A percentile compares a stretch with the other conserved stretches of the same genome.
phyloP scores from a whole-genome alignment of 2,888 invertebrate species.

The Brachylomia viminalis region DNA sequence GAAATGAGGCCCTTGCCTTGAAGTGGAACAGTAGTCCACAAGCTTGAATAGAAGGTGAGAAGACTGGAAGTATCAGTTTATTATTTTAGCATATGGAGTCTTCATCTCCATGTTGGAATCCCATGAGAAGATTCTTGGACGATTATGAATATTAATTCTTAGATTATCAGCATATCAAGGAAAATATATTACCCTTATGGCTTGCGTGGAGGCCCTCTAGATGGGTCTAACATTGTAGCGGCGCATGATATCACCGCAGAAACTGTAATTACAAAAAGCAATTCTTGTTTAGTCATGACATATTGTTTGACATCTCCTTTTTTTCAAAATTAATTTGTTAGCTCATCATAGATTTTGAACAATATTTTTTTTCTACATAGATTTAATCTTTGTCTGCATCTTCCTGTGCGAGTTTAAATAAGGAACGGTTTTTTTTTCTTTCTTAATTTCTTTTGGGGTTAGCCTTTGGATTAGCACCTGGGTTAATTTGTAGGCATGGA shows the following conservation, averaged over 20 bases:
- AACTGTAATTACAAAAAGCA: constrained; percentile 74
- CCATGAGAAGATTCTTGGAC: not conserved
- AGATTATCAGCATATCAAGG: not conserved
- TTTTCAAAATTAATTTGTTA: constrained; percentile 3
- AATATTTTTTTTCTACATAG: not conserved
- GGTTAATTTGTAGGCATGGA: not conserved
- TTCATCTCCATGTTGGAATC: not conserved
- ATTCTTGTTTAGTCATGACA: constrained; percentile 79
- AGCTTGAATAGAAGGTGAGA: not conserved
- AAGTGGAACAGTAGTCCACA: not conserved
- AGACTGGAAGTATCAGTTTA: not conserved
- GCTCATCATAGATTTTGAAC: not conserved
- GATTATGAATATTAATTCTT: not conserved
- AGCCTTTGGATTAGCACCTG: not conserved
- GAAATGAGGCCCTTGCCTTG: not conserved
- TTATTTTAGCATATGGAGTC: not conserved
- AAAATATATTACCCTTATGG: constrained; percentile 70
- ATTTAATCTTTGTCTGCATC: too few species aligned
- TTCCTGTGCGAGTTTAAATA: not conserved
- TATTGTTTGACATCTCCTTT: constrained; percentile 53
- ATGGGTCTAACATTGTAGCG: constrained; percentile 75
- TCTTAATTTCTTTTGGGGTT: not conserved
- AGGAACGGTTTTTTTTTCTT: not conserved
- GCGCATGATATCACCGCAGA: constrained; percentile 78
- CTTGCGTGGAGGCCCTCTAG: constrained; percentile 62